Conservation (phyloP, 2,888 invertebrate species). For the Dioctria linearis region DNA sequence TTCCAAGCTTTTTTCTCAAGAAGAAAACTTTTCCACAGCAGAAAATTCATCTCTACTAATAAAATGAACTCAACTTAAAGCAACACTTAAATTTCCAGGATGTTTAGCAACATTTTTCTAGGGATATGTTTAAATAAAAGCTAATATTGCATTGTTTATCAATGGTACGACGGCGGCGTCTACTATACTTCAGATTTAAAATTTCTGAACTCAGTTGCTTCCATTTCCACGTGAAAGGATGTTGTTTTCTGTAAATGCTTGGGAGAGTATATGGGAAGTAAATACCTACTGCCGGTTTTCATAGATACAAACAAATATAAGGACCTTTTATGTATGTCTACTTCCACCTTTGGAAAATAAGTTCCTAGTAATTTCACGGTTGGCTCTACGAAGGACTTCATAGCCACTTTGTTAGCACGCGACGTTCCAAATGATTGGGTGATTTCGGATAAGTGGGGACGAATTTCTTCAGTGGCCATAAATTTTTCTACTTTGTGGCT, state of each 20-base stretch:
- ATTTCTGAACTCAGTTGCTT: neutral
- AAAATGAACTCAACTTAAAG: too few species aligned
- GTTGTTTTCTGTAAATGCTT: neutral
- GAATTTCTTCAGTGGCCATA: conserved; percentile 16
- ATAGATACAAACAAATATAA: too few species aligned
- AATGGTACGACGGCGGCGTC: neutral
- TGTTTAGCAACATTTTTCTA: too few species aligned
- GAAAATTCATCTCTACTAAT: too few species aligned
- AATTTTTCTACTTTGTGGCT: conserved; percentile 10
- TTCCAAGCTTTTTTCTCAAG: too few species aligned
- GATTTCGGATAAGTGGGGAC: conserved; percentile 9
- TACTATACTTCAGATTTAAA: neutral
- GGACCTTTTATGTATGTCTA: neutral
- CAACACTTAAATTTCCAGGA: too few species aligned
- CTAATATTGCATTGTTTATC: neutral
- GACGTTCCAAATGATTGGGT: conserved; percentile 14
- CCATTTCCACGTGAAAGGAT: neutral
- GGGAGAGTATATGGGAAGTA: too few species aligned
- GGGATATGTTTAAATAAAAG: too few species aligned
- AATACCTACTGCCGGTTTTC: neutral
- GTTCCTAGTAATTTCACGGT: conserved; percentile 1
- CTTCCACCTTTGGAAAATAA: neutral
- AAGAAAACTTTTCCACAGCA: too few species aligned
- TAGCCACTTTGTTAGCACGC: conserved; percentile 3
- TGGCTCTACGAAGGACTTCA: conserved; percentile 12